phyloP scores from a whole-genome alignment of 2,113 vertebrate genomes.

The Melospiza melodia region DNA sequence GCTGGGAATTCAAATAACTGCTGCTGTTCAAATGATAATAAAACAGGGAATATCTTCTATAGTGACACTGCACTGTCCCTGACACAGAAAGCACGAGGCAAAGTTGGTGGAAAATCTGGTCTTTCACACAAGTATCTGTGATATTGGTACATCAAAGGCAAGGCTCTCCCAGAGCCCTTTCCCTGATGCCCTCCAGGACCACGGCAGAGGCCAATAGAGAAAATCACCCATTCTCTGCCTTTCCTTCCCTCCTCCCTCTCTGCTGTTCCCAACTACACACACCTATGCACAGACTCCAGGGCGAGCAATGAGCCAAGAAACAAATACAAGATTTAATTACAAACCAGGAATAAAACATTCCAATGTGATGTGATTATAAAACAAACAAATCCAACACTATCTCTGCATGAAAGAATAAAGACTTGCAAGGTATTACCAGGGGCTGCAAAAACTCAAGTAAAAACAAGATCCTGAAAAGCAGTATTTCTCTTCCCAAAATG shows the following conservation, averaged over 20 bases:
- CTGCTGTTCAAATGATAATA: background rate
- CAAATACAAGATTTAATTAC: background rate
- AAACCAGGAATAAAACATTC: background rate
- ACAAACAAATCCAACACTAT: background rate
- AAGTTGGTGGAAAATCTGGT: background rate
- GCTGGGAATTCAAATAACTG: background rate
- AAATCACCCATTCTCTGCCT: background rate
- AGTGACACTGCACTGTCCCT: background rate
- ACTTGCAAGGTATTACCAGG: background rate
- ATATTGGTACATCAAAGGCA: background rate
- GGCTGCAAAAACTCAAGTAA: background rate
- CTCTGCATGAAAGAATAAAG: background rate
- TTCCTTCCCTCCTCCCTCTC: background rate
- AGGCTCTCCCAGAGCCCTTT: background rate
- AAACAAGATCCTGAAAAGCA: slow-evolving; percentile 7
- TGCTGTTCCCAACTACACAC: background rate
- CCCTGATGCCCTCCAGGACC: background rate
- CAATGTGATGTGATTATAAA: background rate
- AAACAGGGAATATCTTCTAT: background rate
- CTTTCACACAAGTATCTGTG: background rate
- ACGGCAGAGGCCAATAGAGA: background rate
- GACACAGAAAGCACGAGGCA: background rate
- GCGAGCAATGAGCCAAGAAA: background rate
- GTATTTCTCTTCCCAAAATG: background rate
- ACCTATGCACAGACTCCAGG: background rate